A percentile compares a stretch with the other conserved stretches of the same genome.
phyloP scores from a whole-genome alignment of 2,888 invertebrate genomes.

The Aporophyla nigra region DNA sequence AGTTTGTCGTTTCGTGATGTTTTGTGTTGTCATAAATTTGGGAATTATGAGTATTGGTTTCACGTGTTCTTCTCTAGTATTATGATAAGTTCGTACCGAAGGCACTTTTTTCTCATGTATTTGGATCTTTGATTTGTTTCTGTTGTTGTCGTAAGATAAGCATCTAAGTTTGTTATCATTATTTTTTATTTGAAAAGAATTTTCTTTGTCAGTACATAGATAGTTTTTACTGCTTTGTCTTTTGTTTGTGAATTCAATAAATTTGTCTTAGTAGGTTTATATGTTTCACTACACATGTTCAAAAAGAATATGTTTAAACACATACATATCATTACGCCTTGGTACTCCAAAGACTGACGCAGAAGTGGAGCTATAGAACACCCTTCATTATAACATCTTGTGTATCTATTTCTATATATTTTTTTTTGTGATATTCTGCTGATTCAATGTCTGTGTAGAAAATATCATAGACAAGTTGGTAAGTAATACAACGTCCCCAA shows the following conservation, averaged over 20 bases:
- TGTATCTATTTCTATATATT: neutral
- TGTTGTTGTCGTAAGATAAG: neutral
- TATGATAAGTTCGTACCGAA: neutral
- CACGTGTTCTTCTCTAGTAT: neutral
- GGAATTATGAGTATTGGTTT: constrained; percentile 40
- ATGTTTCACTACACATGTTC: neutral
- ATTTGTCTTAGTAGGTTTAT: neutral
- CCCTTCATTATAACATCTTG: neutral
- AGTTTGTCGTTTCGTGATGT: constrained; percentile 16
- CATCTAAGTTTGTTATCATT: neutral
- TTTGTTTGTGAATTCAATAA: neutral
- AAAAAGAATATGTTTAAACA: neutral
- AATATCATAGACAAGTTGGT: constrained; percentile 43
- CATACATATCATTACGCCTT: neutral
- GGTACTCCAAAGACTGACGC: too few relatives aligned
- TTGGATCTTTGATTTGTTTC: neutral
- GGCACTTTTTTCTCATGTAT: neutral
- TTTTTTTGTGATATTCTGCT: constrained; percentile 16
- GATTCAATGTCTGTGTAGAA: constrained; percentile 45
- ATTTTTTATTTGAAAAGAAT: neutral
- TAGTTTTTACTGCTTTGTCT: too few relatives aligned
- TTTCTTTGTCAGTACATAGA: neutral
- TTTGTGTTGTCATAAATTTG: constrained; percentile 43
- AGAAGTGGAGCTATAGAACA: neutral
- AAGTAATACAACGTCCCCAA: constrained; percentile 49